Evolutionary conservation across 2,888 invertebrate genomes (phyloP), one percentile per base, ranked within the genome.

Genomic region (Sminthurinus aureus): DNA sequence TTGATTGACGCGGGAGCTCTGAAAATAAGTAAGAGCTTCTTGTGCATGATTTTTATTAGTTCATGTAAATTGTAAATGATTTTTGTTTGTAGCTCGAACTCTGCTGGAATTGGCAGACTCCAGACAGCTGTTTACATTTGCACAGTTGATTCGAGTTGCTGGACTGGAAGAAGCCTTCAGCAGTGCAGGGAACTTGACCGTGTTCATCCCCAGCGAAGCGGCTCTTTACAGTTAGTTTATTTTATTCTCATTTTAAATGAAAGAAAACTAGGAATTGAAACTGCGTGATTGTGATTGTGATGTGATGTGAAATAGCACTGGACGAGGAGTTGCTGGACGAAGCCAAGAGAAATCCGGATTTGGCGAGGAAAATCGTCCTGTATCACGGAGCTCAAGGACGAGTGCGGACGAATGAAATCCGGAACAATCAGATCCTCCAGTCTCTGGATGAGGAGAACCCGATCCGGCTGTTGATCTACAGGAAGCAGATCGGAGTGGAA

Each of bases 181-280:
- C 83, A 90, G 90, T 76, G 89, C 89, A 24, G 90, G 90, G 11
- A 89, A 90, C 58, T 90, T 90, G 84, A 92, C 92, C 0, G 82
- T 92, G 74, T 92, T 92, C 85, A 91, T 91, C 0, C 92, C 92
- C 0, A 91, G 91, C 38, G 91, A 92, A 85, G 90, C 90, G 18
- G 92, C 92, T 4, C 91, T 91, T 85, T 89, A 90, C 86, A 88
- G 90, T 91, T 87, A 89, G 89, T 88, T 6, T 6, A 4, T 38
- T 38, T 38, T 6, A 6, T 38, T 38, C 38, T 38, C 38, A 38
- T 38, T 38, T 6, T 38, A 4, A 38, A 38, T 38, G 38, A 38
- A 13, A 15, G 18, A 22, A 11, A 76, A 13, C 50, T 51, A n/a
- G 26, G n/a, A 76, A 12, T n/a, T 76, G 18, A 51, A 51, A 24